Percentiles rank a stretch among this genome's conserved stretches.
Conservation (phyloP, 1,140 invertebrate genomes). For the Aphelenchoides avenae region DNA sequence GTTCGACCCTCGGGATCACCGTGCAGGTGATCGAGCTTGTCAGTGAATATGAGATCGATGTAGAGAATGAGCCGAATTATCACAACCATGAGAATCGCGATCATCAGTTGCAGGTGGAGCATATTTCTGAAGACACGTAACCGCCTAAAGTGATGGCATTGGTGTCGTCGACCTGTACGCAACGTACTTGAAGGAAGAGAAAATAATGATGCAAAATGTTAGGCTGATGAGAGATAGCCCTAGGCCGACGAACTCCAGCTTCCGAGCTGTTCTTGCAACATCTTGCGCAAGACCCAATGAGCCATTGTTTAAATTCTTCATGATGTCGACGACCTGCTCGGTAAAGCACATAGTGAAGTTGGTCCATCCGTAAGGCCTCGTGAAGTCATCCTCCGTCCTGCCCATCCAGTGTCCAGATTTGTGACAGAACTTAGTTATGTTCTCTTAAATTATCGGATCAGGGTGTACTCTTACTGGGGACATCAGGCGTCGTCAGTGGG, state of each 20-base stretch:
- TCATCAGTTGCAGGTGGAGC: conserved; percentile 81
- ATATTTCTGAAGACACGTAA: conserved; percentile 77
- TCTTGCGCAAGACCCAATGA: conserved; percentile 65
- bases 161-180: neutral
- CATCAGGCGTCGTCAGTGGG: no score
- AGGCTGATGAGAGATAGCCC: conserved; percentile 73
- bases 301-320: conserved; percentile 55
- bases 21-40: conserved; percentile 49
- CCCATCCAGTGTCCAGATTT: conserved; percentile 71
- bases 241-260: conserved; percentile 76
- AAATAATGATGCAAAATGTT: conserved; percentile 73
- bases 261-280: conserved; percentile 72
- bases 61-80: conserved; percentile 77
- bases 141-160: conserved; percentile 64
- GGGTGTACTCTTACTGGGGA: no score
- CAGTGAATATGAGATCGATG: conserved; percentile 71
- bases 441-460: conserved; percentile 66
- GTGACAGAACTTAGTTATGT: conserved; percentile 71
- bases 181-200: conserved; percentile 73
- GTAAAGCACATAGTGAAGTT: conserved; percentile 80
- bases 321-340: conserved; percentile 66
- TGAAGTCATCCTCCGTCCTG: conserved; percentile 49
- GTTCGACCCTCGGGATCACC: conserved; percentile 36
- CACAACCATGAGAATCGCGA: conserved; percentile 78
- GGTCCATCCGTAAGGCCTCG: conserved; percentile 70